phyloP scores from a whole-genome alignment of 2,888 invertebrate species.

The Drosophila putrida region DNA sequence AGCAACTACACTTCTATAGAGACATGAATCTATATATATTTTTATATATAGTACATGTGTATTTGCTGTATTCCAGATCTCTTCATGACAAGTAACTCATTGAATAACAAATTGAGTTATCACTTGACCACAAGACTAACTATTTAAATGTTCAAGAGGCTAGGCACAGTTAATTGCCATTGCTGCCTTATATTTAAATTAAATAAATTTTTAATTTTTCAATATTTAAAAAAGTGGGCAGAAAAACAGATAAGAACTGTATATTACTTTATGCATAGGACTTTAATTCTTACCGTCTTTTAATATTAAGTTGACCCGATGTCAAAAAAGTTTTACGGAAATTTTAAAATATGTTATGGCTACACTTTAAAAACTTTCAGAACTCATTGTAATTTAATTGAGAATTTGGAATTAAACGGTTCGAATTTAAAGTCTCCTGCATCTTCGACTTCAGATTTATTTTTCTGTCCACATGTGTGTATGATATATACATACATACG shows the following conservation, averaged over 20 bases:
- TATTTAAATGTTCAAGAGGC: not conserved
- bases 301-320: too few species aligned
- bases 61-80: conserved; percentile 1
- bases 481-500: not conserved
- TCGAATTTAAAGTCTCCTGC: too few species aligned
- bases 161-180: not conserved
- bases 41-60: not conserved
- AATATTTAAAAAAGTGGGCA: not conserved
- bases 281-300: too few species aligned
- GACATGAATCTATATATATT: not conserved
- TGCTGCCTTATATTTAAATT: not conserved
- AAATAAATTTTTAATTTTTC: not conserved
- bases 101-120: conserved; percentile 12
- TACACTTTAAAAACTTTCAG: too few species aligned
- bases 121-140: conserved; percentile 1
- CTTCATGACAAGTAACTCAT: conserved; percentile 1
- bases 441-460: not conserved
- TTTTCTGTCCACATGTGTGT: not conserved
- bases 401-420: too few species aligned
- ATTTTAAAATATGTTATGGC: too few species aligned
- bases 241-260: not conserved
- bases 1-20: too few species aligned
- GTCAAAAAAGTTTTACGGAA: too few species aligned
- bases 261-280: too few species aligned
- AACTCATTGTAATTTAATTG: too few species aligned